Base-by-base conservation (phyloP, 2,797 vertebrate species). In the Sebastes hubbsi region DNA sequence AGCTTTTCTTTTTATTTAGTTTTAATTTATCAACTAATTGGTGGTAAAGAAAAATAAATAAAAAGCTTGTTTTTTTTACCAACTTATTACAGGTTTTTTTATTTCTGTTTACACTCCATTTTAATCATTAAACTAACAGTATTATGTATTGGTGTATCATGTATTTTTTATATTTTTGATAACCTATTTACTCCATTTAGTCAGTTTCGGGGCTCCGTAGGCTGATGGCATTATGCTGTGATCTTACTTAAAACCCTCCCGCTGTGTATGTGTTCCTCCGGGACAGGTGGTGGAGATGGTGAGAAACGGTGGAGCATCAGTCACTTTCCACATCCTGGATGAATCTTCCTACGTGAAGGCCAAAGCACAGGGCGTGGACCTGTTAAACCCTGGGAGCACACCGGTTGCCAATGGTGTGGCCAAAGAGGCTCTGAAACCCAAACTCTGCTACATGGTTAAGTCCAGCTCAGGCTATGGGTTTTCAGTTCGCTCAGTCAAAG, bases 391-490 rank as follows among this genome's bases (percentile, higher is more conserved):
- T 78, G 81, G 89, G 20, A 79, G 46, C 32, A 38, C 27, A 42
- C 54, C 90, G 2, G 70, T 32, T 8, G 78, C 83, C 82, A 97
- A 96, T 0, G 94, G 93, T 70, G 92, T 65, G 0, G 62, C 79
- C 27, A 78, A 84, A 25, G 20, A 72, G 0, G 24, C 7, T 68
- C 89, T 83, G 8, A 97, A 96, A 82, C 96, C 96, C 3, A 95
- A 96, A 82, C 95, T 99, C 67, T 99, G 98, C 95, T 98, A 97
- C 86, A 67, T 99, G 74, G 93, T 94, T 29, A 99, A 96, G 87
- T 92, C 96, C 62, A 93, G 87, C 29, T 83, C 85, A 7, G 92
- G 93, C 42, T 99, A 93, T 0, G 97, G 97, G 76, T 99, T 99
- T 90, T 98, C 98, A 27, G 75, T 99, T 62, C 96, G 95, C 90